A percentile compares a stretch with the other conserved stretches of the same genome.
These are phyloP conservation scores for Hemichromis elongatus DNA, from an alignment of 2,113 vertebrate genomes.

Conservation along the genomic window DNA sequence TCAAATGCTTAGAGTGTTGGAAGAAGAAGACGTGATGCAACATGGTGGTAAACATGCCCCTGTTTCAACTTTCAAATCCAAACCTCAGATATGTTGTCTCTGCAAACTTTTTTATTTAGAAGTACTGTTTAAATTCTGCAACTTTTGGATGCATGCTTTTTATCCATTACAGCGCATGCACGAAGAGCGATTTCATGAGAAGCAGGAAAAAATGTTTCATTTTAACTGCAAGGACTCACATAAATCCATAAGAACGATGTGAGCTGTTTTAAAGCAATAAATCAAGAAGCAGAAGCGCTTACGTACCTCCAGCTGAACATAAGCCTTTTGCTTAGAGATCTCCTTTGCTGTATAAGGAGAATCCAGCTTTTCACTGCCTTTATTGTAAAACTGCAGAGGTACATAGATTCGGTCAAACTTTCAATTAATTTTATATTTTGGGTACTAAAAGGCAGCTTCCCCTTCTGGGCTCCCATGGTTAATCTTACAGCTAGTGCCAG, in stretches of 20 bases:
- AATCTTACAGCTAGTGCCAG: conserved; percentile 54
- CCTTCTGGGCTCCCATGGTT: conserved; percentile 29
- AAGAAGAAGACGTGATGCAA: not conserved
- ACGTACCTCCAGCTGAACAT: conserved; percentile 12
- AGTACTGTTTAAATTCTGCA: not conserved
- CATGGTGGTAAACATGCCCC: not conserved
- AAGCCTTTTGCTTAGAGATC: conserved; percentile 32
- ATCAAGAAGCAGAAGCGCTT: conserved; percentile 38
- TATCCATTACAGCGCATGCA: not conserved
- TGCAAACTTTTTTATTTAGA: not conserved
- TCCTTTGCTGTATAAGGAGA: conserved; percentile 57
- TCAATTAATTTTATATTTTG: conserved; percentile 62
- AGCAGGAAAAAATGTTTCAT: not conserved
- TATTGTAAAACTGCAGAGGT: conserved; percentile 55
- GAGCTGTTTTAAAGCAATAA: conserved; percentile 4
- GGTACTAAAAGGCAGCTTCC: conserved; percentile 56
- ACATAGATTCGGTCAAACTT: conserved; percentile 52
- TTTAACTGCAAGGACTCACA: not conserved
- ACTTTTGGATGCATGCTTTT: not conserved
- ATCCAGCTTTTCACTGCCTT: conserved; percentile 47
- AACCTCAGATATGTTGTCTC: not conserved
- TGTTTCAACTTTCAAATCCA: not conserved
- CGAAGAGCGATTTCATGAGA: not conserved
- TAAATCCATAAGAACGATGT: not conserved
- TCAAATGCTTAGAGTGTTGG: not conserved